These are phyloP conservation scores for Pangasianodon gigas DNA, from an alignment of 2,113 vertebrate species.

Conservation along the genomic window DNA sequence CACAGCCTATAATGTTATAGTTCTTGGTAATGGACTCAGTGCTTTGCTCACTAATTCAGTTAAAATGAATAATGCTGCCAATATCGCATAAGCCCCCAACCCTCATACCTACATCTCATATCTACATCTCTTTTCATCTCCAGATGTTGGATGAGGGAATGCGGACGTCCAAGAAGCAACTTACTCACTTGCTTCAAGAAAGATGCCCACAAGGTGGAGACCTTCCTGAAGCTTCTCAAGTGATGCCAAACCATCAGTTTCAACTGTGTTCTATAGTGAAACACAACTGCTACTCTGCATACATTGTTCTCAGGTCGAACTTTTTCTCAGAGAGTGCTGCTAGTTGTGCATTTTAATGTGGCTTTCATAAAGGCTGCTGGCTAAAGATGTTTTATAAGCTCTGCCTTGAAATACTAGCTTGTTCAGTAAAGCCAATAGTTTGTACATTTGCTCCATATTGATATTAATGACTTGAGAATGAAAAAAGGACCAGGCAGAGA, in stretches of 20 bases:
- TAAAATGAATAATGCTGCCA: neutral
- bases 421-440: neutral
- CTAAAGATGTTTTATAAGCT: neutral
- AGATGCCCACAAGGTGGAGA: slow-evolving; percentile 76
- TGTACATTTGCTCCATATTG: slow-evolving; percentile 10
- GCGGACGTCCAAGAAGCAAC: no score
- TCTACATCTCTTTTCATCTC: neutral
- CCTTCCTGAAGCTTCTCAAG: slow-evolving; percentile 76
- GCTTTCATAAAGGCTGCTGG: neutral
- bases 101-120: neutral
- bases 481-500: slow-evolving; percentile 7
- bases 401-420: neutral
- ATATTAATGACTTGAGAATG: slow-evolving; percentile 10
- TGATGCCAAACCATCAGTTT: slow-evolving; percentile 69
- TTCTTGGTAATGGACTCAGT: neutral
- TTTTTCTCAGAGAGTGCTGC: neutral
- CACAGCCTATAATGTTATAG: neutral
- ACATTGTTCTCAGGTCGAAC: neutral
- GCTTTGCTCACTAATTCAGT: neutral
- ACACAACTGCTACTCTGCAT: neutral
- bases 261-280: slow-evolving; percentile 62
- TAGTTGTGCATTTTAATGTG: neutral
- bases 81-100: neutral
- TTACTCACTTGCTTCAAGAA: slow-evolving; percentile 76
- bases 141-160: slow-evolving; percentile 72